Base-by-base conservation (phyloP, 1,140 invertebrate genomes). In the Laupala kohalensis region DNA sequence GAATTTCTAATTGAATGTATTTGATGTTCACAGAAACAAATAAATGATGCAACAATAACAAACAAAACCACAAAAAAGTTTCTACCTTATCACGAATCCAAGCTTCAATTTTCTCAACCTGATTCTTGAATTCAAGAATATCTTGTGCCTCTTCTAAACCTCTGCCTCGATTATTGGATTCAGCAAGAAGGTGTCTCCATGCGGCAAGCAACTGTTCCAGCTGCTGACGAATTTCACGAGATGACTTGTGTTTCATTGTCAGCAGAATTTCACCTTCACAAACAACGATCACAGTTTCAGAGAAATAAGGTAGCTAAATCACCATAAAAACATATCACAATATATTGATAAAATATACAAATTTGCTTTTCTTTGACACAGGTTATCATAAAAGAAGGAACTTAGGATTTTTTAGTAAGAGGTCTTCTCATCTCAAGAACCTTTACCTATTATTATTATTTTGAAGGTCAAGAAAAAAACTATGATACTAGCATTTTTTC, bases 111-210 rank as follows among this genome's bases (percentile, higher is more conserved):
- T 72, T 72, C 71, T 72, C 71, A 23, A 96, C 86, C 78, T 97
- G 92, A 78, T 96, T 97, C 78, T 98, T 97, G 80, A 99, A 99
- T 79, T 97, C 94, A 2, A 99, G 83, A 70, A 99, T 97, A 78
- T 98, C 96, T 78, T 97, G 94, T 0, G 96, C 96, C 79, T 99
- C 97, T 81, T 98, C 96, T 5, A 99, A 81, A 4, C 96, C 96
- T 76, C 92, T 88, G 19, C 94, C 93, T 72, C 87, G 81, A 72
- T 92, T 86, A 73, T 87, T 85, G 0, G 95, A 90, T 71, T 93
- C 92, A 1, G 88, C 78, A n/a, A 95, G 81, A 3, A 99, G 82
- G 75, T 89, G 86, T 24, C 87, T 84, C 95, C 95, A 97, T n/a
- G 89, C 88, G 3, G 82, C 79, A 12, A 90, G 81, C 1, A 97